phyloP scores from a whole-genome alignment of 2,888 invertebrate species.

The Calliphora vomitoria region DNA sequence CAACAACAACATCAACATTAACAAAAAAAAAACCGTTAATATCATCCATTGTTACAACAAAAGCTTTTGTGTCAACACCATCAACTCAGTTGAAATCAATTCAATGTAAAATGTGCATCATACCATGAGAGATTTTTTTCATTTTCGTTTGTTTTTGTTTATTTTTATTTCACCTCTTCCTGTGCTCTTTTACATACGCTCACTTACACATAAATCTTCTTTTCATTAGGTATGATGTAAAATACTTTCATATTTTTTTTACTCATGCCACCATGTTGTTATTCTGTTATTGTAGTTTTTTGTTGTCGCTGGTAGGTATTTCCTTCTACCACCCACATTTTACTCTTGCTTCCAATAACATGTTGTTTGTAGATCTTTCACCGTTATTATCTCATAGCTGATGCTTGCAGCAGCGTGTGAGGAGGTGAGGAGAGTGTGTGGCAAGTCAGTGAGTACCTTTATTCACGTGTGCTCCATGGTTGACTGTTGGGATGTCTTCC shows the following conservation, averaged over 20 bases:
- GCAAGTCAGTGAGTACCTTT: conserved; percentile 74
- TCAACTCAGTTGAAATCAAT: conserved; percentile 76
- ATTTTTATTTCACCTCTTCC: conserved; percentile 31
- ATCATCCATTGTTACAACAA: conserved; percentile 72
- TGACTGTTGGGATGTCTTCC: conserved; percentile 26
- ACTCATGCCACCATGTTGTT: conserved; percentile 16
- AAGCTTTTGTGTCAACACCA: conserved; percentile 82
- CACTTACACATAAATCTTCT: conserved; percentile 62
- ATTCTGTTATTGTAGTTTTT: not conserved
- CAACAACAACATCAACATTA: conserved; percentile 40
- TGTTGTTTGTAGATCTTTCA: conserved; percentile 59
- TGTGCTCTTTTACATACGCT: conserved; percentile 37
- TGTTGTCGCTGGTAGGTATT: not conserved
- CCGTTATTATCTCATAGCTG: conserved; percentile 36
- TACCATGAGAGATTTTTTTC: conserved; percentile 39
- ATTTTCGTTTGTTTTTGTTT: conserved; percentile 31
- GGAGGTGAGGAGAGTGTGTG: not conserved
- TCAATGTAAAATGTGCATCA: conserved; percentile 66
- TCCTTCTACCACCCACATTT: conserved; percentile 53
- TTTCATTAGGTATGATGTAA: conserved; percentile 58
- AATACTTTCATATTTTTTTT: conserved; percentile 60
- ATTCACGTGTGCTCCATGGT: conserved; percentile 46
- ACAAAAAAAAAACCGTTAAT: conserved; percentile 56
- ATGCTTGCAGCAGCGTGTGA: not conserved
- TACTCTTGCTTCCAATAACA: conserved; percentile 18